phyloP scores from a whole-genome alignment of 1,140 invertebrate genomes.

The Caenorhabditis latens region DNA sequence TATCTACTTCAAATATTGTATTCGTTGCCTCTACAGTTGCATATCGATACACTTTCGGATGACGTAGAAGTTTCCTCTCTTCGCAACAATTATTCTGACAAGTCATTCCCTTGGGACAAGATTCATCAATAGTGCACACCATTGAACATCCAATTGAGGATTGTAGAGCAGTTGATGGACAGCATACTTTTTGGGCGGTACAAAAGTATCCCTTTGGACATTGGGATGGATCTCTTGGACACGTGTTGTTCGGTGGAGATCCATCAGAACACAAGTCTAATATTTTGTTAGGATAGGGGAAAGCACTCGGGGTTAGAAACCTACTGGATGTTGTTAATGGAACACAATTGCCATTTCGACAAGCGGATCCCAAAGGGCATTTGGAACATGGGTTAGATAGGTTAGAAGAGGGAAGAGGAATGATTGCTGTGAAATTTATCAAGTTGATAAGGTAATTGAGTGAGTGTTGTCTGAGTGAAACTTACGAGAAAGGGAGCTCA shows the following conservation, averaged over 20 bases:
- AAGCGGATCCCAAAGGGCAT: slow-evolving; percentile 59
- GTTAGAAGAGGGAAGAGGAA: slow-evolving; percentile 49
- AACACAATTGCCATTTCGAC: slow-evolving; percentile 50
- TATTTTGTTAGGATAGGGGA: neutral
- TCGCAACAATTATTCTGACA: slow-evolving; percentile 59
- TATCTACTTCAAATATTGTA: neutral
- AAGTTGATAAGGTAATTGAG: slow-evolving; percentile 56
- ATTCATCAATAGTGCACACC: slow-evolving; percentile 54
- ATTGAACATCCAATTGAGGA: slow-evolving; percentile 34
- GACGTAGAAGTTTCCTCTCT: slow-evolving; percentile 56
- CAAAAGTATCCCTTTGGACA: slow-evolving; percentile 57
- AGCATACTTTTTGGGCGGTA: slow-evolving; percentile 60
- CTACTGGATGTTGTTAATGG: slow-evolving; percentile 60
- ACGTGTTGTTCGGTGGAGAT: slow-evolving; percentile 57
- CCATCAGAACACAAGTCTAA: slow-evolving; percentile 65
- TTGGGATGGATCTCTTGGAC: neutral
- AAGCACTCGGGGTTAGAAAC: neutral
- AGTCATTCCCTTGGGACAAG: slow-evolving; percentile 54
- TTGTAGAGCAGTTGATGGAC: slow-evolving; percentile 52
- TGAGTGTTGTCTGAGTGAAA: slow-evolving; percentile 18
- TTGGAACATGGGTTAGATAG: slow-evolving; percentile 57
- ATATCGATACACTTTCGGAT: slow-evolving; percentile 49
- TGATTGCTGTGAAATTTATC: slow-evolving; percentile 33
- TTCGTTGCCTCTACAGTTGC: slow-evolving; percentile 23
- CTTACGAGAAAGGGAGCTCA: slow-evolving; percentile 59